phyloP scores from a whole-genome alignment of 2,113 vertebrate genomes.

The Cyprinodon brontotheroides region DNA sequence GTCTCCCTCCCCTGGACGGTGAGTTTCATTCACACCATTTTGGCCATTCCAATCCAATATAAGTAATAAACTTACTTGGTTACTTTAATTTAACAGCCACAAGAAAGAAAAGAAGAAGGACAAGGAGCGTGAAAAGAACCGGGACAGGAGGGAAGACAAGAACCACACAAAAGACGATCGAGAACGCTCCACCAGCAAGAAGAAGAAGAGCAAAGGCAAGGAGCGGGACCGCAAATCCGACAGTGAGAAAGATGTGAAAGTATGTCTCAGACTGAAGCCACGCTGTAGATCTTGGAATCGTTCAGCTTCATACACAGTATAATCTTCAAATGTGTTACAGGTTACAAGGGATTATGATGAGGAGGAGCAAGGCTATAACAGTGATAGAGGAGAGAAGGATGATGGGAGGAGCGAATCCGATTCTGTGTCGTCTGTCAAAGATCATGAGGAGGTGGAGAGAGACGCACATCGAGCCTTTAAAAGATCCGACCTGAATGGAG shows the following conservation, averaged over 20 bases:
- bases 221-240: constrained; percentile 92
- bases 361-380: constrained; percentile 97
- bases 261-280: constrained; percentile 48
- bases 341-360: constrained; percentile 98
- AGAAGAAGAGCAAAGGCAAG: constrained; percentile 95
- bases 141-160: constrained; percentile 82
- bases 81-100: constrained; percentile 78
- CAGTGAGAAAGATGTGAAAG: constrained; percentile 96
- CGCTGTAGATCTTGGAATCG: too few relatives aligned
- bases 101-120: constrained; percentile 99
- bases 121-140: constrained; percentile 90
- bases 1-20: constrained; percentile 92
- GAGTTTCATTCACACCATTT: constrained; percentile 9
- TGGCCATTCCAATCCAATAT: too few relatives aligned
- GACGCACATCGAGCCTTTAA: constrained; percentile 73
- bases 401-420: constrained; percentile 85
- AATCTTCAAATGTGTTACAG: constrained; percentile 76
- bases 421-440: constrained; percentile 80
- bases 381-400: constrained; percentile 90
- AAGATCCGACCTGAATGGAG: constrained; percentile 93
- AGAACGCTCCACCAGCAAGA: constrained; percentile 91
- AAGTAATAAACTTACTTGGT: too few relatives aligned
- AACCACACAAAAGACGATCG: constrained; percentile 88
- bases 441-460: constrained; percentile 79
- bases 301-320: too few relatives aligned